Base-by-base conservation (phyloP, 1,140 invertebrate genomes). In the Galleria mellonella region DNA sequence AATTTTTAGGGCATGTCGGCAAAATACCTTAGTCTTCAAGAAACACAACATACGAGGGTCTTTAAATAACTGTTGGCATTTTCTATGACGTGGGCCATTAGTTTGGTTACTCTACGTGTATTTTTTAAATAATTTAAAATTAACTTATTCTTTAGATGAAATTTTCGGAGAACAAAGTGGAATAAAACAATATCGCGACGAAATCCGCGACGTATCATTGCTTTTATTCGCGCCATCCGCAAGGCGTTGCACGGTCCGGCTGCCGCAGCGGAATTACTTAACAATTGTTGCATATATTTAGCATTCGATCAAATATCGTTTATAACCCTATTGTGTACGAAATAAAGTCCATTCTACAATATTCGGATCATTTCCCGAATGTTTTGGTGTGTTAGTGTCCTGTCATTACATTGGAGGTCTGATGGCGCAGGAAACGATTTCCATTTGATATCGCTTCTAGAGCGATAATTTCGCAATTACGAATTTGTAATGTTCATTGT, bases 181-280 rank as follows among this genome's bases (percentile, higher is more conserved):
- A 67, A 61, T 23, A 45, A 33, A 63, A 8, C 38, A 50, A 36
- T 43, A 49, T 23, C 56, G 61, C 62, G 64, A 68, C 70, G 57
- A 73, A 72, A 72, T 62, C 55, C 60, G 56, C 69, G 63, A 66
- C 66, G 68, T 77, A 77, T 77, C 73, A 81, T 73, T 77, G 76
- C 70, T 70, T 81, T 72, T 76, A 69, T 69, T 69, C 65, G 57
- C 62, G 62, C 62, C 69, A 71, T 79, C 68, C 72, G 69, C 63
- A 63, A 59, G 68, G 66, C 71, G 71, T 64, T 76, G 37, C 64
- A 65, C 64, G 58, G 53, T 60, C 53, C 66, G 51, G 55, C 65
- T 72, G 60, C 62, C 51, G 62, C 62, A 51, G 40, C 44, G 32
- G 35, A 33, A 45, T 71, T 66, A 68, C 68, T 61, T 68, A 60